Base-by-base conservation (phyloP, 2,113 vertebrate genomes). In the Ophthalmolycus amberensis region DNA sequence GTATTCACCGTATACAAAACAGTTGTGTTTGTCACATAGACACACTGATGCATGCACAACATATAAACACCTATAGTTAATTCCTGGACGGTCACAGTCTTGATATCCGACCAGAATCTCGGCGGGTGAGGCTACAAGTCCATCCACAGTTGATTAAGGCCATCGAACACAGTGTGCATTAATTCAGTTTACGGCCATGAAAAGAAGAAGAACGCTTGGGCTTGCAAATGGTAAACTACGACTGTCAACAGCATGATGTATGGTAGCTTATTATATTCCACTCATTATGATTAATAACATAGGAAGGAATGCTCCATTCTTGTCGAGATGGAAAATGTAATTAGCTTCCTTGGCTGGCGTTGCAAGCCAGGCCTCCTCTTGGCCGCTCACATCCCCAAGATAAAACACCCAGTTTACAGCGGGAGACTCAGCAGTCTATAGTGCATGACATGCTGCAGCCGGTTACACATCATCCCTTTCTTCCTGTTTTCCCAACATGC, bases 251-350 rank as follows among this genome's bases (percentile, higher is more conserved):
- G 71, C 79, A 80, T 94, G 94, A 95, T 95, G 83, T 89, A 94
- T 92, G 91, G 90, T 67, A 84, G 90, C 92, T 93, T 94, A 95
- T 94, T 94, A 93, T 90, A 86, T 91, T 89, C 88, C 90, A 88
- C 89, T 95, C 93, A 94, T 95, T 95, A 95, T 94, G 94, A 95
- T 95, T 94, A 95, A 95, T 95, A 95, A 94, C 92, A 87, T 82
- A 87, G 90, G 87, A 92, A 92, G 91, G 90, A 90, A 94, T 92
- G 91, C 88, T 94, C 91, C 87, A 85, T 93, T 94, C 94, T 93
- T 88, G 89, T 91, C 87, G 69, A 92, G 92, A 92, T 87, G 90
- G 94, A 93, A 94, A 95, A 95, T 95, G 88, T 84, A 95, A 95
- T 95, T 95, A 95, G 90, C 92, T 63, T 89, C 79, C 85, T 87